Evolutionary conservation across 2,797 vertebrate species (phyloP).

Genomic region (Rhinoraja longicauda): DNA sequence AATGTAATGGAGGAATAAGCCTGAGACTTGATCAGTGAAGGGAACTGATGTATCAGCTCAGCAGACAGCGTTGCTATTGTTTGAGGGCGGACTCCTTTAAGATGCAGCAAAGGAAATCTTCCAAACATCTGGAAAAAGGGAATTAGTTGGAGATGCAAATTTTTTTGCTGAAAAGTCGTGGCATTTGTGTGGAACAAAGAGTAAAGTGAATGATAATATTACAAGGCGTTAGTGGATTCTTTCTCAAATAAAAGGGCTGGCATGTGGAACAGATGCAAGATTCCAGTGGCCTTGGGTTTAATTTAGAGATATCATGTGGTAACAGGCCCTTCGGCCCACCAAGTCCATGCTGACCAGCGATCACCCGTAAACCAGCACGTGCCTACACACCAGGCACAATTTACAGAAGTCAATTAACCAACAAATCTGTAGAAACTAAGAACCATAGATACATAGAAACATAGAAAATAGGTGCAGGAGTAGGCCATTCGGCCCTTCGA

Average conservation of each 20-base stretch:
- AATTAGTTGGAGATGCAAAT: neutral
- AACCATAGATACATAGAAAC: no score
- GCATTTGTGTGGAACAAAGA: neutral
- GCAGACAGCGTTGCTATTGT: neutral
- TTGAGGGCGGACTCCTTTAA: neutral
- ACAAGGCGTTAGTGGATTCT: neutral
- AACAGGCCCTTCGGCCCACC: no score
- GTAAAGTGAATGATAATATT: neutral
- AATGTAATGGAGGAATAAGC: neutral
- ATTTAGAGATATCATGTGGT: no score
- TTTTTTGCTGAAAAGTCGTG: neutral
- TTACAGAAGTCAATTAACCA: no score
- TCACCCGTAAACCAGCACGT: no score
- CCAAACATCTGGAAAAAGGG: neutral
- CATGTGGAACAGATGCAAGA: neutral
- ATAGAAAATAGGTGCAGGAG: no score
- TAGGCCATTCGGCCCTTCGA: no score
- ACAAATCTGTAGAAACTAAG: no score
- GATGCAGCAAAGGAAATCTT: neutral
- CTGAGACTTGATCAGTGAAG: neutral
- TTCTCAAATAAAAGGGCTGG: neutral
- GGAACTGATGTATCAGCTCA: neutral
- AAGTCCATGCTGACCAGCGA: no score
- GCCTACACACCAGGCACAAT: no score
- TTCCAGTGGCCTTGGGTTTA: neutral